Evolutionary conservation across 2,113 vertebrate genomes (phyloP).

Genomic region (Labrus mixtus): DNA sequence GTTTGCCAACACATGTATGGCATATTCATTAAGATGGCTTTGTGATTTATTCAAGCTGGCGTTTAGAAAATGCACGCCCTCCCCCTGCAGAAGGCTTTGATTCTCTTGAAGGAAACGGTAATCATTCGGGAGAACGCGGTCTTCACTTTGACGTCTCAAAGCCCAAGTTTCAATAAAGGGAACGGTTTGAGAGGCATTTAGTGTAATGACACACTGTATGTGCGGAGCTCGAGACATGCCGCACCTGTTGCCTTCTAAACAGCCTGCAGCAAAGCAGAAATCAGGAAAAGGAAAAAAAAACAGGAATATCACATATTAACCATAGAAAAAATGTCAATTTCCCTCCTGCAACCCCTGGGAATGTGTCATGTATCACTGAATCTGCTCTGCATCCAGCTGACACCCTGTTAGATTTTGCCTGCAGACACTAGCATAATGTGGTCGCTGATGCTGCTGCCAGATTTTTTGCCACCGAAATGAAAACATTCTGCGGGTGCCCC

Average conservation of each 20-base stretch:
- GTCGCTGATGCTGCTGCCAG: neutral
- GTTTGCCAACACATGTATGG: conserved; percentile 31
- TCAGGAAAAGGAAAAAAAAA: too few species aligned
- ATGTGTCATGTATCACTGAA: conserved; percentile 18
- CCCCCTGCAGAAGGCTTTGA: conserved; percentile 30
- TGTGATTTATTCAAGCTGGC: conserved; percentile 39
- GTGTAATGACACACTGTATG: conserved; percentile 7
- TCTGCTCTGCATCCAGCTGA: conserved; percentile 27
- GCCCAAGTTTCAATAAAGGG: conserved; percentile 11
- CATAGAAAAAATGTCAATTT: conserved; percentile 3
- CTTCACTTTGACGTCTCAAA: conserved; percentile 30
- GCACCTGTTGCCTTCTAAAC: conserved; percentile 30
- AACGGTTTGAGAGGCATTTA: conserved; percentile 23
- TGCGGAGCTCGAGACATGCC: neutral
- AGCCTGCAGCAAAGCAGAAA: conserved; percentile 13
- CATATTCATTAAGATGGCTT: conserved; percentile 42
- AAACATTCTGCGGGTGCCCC: conserved; percentile 52
- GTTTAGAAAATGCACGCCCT: conserved; percentile 59
- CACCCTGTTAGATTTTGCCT: conserved; percentile 32
- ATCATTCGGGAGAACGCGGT: conserved; percentile 4
- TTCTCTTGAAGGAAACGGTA: conserved; percentile 28
- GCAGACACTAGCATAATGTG: conserved; percentile 32
- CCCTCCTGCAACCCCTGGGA: conserved; percentile 13
- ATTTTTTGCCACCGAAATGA: conserved; percentile 51
- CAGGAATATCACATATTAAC: conserved; percentile 22